Conservation (phyloP, 2,113 vertebrate species). For the Pseudonaja textilis region DNA sequence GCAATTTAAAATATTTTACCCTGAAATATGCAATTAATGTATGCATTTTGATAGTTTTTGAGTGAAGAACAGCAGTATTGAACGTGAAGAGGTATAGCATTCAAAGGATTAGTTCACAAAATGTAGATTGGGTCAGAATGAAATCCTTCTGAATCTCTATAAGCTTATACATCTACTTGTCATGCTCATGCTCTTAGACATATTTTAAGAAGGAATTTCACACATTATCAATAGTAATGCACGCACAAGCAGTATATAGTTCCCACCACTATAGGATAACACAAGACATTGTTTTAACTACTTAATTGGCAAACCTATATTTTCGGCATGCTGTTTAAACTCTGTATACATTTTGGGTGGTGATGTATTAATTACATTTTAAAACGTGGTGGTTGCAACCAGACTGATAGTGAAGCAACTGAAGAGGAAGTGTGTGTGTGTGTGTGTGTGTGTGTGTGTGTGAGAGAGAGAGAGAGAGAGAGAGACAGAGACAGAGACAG, state of each 20-base stretch:
- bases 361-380: not conserved
- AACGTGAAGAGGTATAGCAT: not conserved
- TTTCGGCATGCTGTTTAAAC: not conserved
- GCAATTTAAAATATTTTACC: not conserved
- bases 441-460: not conserved
- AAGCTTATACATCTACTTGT: not conserved
- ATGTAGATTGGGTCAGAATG: not conserved
- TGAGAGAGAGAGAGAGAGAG: too few species aligned
- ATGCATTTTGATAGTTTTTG: not conserved
- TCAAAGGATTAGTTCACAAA: not conserved
- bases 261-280: not conserved
- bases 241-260: not conserved
- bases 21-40: not conserved
- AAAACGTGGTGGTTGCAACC: not conserved
- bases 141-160: not conserved
- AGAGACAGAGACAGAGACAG: accelerated
- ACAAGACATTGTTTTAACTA: not conserved
- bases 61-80: too few species aligned
- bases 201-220: not conserved
- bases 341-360: not conserved
- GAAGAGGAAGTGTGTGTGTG: not conserved
- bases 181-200: not conserved
- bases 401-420: not conserved
- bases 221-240: not conserved
- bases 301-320: not conserved